A percentile compares a stretch with the other conserved stretches of the same genome.
These are phyloP conservation scores for Monodelphis domestica DNA, from an alignment of 2,797 vertebrate genomes.

Conservation along the genomic window DNA sequence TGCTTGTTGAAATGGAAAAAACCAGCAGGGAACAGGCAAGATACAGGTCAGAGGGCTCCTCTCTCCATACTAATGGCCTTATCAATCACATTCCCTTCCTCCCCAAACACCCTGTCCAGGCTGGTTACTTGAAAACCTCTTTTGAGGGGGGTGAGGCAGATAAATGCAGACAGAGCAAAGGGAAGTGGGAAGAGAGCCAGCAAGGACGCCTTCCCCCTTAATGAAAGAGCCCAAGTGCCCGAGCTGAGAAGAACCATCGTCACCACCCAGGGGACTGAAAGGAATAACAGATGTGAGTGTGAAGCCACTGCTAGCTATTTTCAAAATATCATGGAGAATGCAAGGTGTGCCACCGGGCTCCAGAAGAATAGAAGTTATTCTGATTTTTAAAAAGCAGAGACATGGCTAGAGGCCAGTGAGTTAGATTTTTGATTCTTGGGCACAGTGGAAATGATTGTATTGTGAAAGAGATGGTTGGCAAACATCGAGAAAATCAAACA, in stretches of 20 bases:
- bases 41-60: too few species aligned
- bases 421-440: neutral
- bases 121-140: neutral
- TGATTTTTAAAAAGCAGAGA: neutral
- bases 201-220: neutral
- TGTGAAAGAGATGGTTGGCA: neutral
- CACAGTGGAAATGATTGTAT: neutral
- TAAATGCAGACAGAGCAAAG: neutral
- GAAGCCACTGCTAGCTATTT: neutral
- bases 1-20: too few species aligned
- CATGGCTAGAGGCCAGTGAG: neutral
- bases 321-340: neutral
- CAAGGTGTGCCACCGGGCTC: neutral
- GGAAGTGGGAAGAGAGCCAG: neutral
- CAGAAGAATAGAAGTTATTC: neutral
- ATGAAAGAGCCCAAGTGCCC: neutral
- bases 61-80: too few species aligned
- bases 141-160: neutral
- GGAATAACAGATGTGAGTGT: neutral
- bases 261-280: neutral
- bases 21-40: too few species aligned
- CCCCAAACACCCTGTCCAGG: neutral
- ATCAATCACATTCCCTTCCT: neutral
- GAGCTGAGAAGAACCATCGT: neutral
- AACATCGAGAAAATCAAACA: neutral